Evolutionary conservation across 2,888 invertebrate genomes (phyloP), one percentile per base, ranked within the genome.

Genomic region (Lasioglossum figueresi): DNA sequence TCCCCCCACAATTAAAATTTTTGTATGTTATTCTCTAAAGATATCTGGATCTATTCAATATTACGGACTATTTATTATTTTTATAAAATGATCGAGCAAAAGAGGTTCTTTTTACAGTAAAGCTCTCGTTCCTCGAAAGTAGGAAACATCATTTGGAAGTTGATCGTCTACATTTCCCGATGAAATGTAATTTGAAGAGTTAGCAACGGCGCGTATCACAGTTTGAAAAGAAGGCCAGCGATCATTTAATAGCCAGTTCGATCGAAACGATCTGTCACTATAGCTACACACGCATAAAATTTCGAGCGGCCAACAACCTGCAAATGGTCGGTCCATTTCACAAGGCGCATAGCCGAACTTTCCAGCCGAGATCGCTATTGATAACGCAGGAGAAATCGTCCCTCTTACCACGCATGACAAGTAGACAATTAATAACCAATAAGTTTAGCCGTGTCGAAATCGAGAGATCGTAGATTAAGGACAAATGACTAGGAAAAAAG

Each of bases 321-420:
- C 77, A 80, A 84, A 70, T 71, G 72, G 71, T 14, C 88, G 80
- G 79, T 63, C 56, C 78, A 68, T 87, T 84, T 84, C 84, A 76
- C 72, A 82, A 88, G 84, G 79, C 80, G 79, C 80, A 81, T 79
- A 78, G 78, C 84, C 86, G 71, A 90, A 88, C 89, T 90, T 90
- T 90, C 88, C 80, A 86, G 84, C 56, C 59, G 88, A 87, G 90
- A 90, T 90, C 85, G 82, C 75, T 78, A 86, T 83, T 83, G 90
- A 89, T 90, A 90, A 90, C 86, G 76, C 80, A 56, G 76, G 90
- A 88, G 90, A 90, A 90, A 90, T 90, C 89, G 88, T 88, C 78
- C 73, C 77, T 87, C 78, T 88, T 84, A 72, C 86, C 83, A 83
- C 83, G 80, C 56, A 88, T 71, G 84, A 84, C 86, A 83, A 68